Evolutionary conservation across 2,113 vertebrate species (phyloP), one percentile per base, ranked within the genome.

Genomic region (Laticauda laticaudata): DNA sequence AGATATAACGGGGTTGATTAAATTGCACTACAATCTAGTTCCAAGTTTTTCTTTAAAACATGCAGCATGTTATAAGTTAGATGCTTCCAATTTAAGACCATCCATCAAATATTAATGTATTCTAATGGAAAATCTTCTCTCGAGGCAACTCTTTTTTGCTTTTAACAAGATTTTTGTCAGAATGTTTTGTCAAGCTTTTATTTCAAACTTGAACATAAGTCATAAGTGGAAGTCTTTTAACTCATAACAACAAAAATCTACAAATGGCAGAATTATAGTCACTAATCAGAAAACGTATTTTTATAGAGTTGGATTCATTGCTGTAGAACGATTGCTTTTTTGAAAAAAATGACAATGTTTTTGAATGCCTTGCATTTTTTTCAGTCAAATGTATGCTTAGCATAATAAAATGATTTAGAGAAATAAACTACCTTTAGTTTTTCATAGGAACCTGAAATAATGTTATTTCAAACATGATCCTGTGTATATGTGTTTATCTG

Each of bases 81-180:
- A 91, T 93, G 91, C 61, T 93, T 94, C 94, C 92, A 95, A 94
- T 97, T 97, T 90, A 90, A 92, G 96, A 93, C 86, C 91, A 93
- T 95, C 92, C 96, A 97, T 98, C 96, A 98, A 98, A 98, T 98
- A 98, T 98, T 98, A 96, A 97, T 97, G 95, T 91, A 88, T 97
- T 96, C 94, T 97, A 98, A 98, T 98, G 97, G 97, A 98, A 98
- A 96, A 93, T 94, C 90, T 96, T 97, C 94, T 96, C 95, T 91
- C 93, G 96, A 97, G 97, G 96, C 96, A 95, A 61, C 81, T 43
- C 75, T 91, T 96, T 69, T 92, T 96, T 94, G 94, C 96, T 96
- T 96, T 97, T 97, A 97, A 95, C 87, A 88, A 54, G 81, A 94
- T 93, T 55, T 94, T 96, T 93, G 93, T 94, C 61, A 26, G 55